phyloP scores from a whole-genome alignment of 2,797 vertebrate genomes.

The Poliocrania exsul region DNA sequence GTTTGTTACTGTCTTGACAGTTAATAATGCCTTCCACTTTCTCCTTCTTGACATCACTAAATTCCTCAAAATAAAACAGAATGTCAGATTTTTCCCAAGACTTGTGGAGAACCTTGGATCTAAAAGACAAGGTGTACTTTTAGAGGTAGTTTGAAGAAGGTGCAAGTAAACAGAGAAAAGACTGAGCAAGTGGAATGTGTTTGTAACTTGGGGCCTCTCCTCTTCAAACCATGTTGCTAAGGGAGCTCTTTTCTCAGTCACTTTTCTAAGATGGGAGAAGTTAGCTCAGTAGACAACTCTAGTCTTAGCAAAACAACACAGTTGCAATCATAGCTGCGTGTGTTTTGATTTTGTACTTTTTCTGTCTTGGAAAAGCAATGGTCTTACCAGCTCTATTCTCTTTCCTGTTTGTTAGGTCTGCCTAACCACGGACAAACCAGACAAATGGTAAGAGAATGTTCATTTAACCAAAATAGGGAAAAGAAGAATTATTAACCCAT shows the following conservation, averaged over 20 bases:
- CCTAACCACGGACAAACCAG: constrained; percentile 86
- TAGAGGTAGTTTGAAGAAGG: neutral
- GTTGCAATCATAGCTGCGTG: constrained; percentile 60
- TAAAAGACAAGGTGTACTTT: neutral
- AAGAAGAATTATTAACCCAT: constrained; percentile 41
- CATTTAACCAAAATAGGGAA: constrained; percentile 68
- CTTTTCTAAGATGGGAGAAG: neutral
- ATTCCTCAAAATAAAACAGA: neutral
- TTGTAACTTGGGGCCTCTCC: neutral
- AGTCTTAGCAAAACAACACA: constrained; percentile 43
- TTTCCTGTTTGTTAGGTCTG: constrained; percentile 81
- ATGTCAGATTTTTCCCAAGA: neutral
- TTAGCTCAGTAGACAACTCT: constrained; percentile 20
- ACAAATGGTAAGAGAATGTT: constrained; percentile 85
- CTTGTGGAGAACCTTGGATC: neutral
- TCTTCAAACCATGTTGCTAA: neutral
- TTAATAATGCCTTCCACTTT: constrained; percentile 12
- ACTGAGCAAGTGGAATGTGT: neutral
- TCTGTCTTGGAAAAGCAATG: constrained; percentile 73
- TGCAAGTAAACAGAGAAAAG: neutral
- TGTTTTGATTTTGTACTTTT: constrained; percentile 72
- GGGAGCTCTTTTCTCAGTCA: neutral
- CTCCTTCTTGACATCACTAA: constrained; percentile 1
- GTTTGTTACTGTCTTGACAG: neutral
- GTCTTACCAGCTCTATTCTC: constrained; percentile 75